Percentiles rank a stretch among this genome's conserved stretches.
phyloP scores from a whole-genome alignment of 1,140 invertebrate species.

The Spodoptera frugiperda region DNA sequence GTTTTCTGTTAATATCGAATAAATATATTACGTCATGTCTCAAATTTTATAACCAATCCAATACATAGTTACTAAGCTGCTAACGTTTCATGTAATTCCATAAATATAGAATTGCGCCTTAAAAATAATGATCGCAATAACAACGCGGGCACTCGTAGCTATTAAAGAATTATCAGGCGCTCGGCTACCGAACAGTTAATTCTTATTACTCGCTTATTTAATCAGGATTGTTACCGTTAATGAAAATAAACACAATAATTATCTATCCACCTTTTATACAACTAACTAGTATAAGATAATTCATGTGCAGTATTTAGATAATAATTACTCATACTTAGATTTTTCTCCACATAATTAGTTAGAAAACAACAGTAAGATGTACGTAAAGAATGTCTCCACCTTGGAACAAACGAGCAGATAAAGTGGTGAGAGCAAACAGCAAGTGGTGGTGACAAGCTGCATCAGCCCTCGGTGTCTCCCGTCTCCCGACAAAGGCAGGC shows the following conservation, averaged over 20 bases:
- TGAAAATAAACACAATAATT: too few species aligned
- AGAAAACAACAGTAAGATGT: too few species aligned
- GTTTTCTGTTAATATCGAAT: too few species aligned
- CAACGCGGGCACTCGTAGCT: slow-evolving; percentile 32
- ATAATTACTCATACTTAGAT: too few species aligned
- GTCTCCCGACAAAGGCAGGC: slow-evolving; percentile 32
- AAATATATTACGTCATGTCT: too few species aligned
- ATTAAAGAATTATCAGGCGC: slow-evolving; percentile 35
- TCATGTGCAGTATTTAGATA: too few species aligned
- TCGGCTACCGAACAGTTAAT: not conserved
- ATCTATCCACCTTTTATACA: too few species aligned
- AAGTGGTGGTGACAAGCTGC: not conserved
- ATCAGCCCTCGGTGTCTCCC: not conserved
- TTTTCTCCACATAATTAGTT: too few species aligned
- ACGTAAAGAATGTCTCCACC: not conserved
- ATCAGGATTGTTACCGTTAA: not conserved
- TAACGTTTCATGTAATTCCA: too few species aligned
- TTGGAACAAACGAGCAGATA: not conserved
- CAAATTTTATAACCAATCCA: too few species aligned
- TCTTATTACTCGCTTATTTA: not conserved
- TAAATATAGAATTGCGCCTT: slow-evolving; percentile 18
- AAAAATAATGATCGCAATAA: slow-evolving; percentile 7
- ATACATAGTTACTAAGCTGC: too few species aligned
- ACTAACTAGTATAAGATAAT: too few species aligned
- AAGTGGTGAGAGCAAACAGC: not conserved